A percentile compares a stretch with the other conserved stretches of the same genome.
Conservation (phyloP, 2,113 vertebrate species). For the Mus spicilegus region DNA sequence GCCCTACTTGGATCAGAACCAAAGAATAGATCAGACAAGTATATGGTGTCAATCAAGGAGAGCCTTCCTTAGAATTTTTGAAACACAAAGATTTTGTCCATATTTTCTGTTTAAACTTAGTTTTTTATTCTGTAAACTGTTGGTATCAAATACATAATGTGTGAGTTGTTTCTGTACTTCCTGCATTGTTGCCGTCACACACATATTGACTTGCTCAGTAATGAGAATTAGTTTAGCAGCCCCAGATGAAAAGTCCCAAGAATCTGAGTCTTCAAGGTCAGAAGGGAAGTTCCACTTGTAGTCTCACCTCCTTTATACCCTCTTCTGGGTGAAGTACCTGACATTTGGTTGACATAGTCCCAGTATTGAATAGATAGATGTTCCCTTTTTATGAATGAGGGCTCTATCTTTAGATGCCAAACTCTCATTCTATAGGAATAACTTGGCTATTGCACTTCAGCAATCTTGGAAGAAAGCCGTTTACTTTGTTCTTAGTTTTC, state of each 20-base stretch:
- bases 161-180: background rate
- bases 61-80: conserved; percentile 21
- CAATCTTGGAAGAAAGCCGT: background rate
- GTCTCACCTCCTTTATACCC: background rate
- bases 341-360: background rate
- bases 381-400: background rate
- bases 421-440: background rate
- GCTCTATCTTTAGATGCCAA: background rate
- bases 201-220: background rate
- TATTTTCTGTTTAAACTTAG: background rate
- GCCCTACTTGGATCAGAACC: background rate
- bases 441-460: background rate
- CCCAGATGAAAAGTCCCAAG: background rate
- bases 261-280: background rate
- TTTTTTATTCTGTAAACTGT: background rate
- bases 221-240: background rate
- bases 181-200: background rate
- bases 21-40: background rate
- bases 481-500: background rate
- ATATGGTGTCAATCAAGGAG: background rate
- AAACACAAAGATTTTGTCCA: background rate
- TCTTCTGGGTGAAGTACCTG: no score
- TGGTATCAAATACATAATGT: background rate
- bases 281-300: background rate
- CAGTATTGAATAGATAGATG: background rate